Evolutionary conservation across 1,140 invertebrate genomes (phyloP), one percentile per base, ranked within the genome.

Genomic region (Zaprionus inermis): DNA sequence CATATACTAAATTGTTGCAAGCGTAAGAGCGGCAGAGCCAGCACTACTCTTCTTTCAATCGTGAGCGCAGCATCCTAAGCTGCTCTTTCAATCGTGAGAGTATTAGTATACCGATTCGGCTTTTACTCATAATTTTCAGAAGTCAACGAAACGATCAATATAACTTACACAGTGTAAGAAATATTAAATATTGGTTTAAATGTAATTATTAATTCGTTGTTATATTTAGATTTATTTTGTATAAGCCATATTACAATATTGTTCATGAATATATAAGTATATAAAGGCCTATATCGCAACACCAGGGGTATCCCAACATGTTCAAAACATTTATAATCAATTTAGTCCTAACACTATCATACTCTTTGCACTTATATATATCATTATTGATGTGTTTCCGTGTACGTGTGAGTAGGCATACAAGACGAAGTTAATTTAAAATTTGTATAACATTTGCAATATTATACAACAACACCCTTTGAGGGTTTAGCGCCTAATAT

Each of bases 401-500:
- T 52, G 22, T 70, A 36, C 51, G 41, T 51, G 44, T 38, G 28
- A 57, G 49, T 55, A 16, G 46, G 56, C 70, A 59, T 54, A 67
- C 36, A 66, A 72, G 36, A 56, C 49, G 70, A 73, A 56, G 38
- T 49, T 44, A 64, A 59, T 76, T 76, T 61, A 63, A 79, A 82
- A 72, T 44, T 55, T 59, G 46, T 32, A 58, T 65, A 44, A 59
- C 20, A n/a, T 51, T 58, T 54, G 18, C 20, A 58, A 49, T 63
- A 64, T 80, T 80, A 92, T 51, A 92, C 91, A 77, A 91, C 76
- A 70, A 92, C 76, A 54, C 92, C 91, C 56, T 86, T 83, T 20
- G 91, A 79, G 18, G 91, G 90, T 78, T 92, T 92, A 34, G 91
- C 72, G 64, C 94, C 94, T 30, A 94, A 78, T 36, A 94, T 94